phyloP scores from a whole-genome alignment of 1,140 invertebrate species.

The Mercenaria mercenaria region DNA sequence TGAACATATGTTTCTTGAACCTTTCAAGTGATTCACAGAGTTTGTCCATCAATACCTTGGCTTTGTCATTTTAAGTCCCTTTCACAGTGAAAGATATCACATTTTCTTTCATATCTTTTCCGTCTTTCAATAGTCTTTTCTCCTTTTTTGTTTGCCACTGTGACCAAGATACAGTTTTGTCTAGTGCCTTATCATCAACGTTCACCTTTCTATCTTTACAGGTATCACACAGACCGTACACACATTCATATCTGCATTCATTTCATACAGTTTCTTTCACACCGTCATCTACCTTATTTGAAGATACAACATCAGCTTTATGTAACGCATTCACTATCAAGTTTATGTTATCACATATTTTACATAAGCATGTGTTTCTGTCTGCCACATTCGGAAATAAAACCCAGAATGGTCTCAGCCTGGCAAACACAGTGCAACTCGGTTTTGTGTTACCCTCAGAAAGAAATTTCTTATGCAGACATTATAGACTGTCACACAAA shows the following conservation, averaged over 20 bases:
- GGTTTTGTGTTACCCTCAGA: neutral
- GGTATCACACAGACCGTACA: neutral
- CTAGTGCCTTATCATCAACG: neutral
- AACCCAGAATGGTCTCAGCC: conserved; percentile 41
- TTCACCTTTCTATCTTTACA: neutral
- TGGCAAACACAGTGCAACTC: conserved; percentile 19
- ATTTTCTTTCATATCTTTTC: conserved; percentile 4
- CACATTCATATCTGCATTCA: neutral
- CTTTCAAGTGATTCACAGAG: neutral
- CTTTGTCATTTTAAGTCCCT: neutral
- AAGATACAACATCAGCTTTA: neutral
- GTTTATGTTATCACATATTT: conserved; percentile 41
- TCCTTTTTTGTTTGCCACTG: conserved; percentile 16
- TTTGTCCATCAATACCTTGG: neutral
- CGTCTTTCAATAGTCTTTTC: neutral
- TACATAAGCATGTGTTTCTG: conserved; percentile 43
- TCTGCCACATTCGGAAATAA: conserved; percentile 20
- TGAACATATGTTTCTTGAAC: conserved; percentile 26
- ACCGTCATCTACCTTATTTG: neutral
- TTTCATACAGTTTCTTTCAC: conserved; percentile 27
- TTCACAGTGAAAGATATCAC: neutral
- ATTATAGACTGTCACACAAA: neutral
- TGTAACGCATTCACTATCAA: neutral
- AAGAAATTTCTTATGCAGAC: neutral
- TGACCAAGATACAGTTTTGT: neutral